Percentiles rank a stretch among this genome's conserved stretches.
Evolutionary conservation across 2,113 vertebrate species (phyloP).

Genomic region (Silurus asotus): DNA sequence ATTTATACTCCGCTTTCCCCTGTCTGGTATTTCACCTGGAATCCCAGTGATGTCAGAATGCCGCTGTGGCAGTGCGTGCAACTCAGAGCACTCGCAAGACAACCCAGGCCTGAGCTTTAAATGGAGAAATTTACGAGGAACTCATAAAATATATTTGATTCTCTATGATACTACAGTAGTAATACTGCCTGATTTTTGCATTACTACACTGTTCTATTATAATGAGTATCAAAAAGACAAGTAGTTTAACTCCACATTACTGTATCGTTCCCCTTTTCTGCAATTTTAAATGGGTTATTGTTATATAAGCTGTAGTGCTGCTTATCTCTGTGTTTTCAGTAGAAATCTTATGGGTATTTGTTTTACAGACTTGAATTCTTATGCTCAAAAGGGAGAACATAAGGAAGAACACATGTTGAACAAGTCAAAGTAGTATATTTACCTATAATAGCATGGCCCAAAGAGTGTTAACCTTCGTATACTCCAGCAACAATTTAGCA

Average conservation of each 20-base stretch:
- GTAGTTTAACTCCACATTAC: background rate
- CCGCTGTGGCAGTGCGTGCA: background rate
- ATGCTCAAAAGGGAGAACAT: background rate
- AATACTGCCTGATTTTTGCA: background rate
- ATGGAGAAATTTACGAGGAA: background rate
- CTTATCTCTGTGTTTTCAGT: background rate
- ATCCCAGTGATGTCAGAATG: background rate
- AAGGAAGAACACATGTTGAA: background rate
- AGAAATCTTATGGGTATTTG: no score
- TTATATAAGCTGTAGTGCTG: background rate
- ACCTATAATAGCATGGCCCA: background rate
- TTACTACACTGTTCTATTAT: background rate
- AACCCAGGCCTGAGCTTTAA: background rate
- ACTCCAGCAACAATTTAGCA: background rate
- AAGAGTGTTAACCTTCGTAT: background rate
- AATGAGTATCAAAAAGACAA: background rate
- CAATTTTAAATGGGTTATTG: background rate
- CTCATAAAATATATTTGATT: background rate
- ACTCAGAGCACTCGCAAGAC: background rate
- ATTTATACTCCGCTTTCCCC: background rate
- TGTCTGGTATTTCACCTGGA: background rate
- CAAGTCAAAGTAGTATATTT: background rate
- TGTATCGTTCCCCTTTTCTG: no score
- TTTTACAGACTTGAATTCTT: background rate
- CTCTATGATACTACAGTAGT: background rate